Evolutionary conservation across 2,797 vertebrate species (phyloP), one percentile per base, ranked within the genome.

Genomic region (Notolepis coatsorum): DNA sequence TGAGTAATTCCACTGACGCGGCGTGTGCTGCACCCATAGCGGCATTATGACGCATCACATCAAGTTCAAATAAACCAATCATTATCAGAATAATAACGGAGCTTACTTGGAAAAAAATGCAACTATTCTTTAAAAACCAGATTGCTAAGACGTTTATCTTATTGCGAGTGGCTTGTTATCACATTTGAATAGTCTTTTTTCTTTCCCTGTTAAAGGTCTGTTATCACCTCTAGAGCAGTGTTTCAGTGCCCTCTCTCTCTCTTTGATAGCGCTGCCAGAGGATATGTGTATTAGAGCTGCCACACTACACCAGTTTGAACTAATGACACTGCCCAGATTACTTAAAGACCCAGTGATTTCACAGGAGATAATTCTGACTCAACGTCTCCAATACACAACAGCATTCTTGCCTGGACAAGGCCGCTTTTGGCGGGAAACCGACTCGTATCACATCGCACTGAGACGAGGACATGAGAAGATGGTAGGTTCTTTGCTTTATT

Each of bases 1-100:
- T 5, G 25, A 82, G 73, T 75, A 88, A 89, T 88, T 84, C 73
- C 79, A 71, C 82, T 81, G 77, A 79, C 79, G 63, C 9, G 9
- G 56, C 48, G 52, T 18, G 52, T 42, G 62, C 20, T 54, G 54
- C 54, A 76, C 62, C n/a, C 47, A 53, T 54, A 21, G 7, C 6
- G 46, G 58, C 20, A 31, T 17, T 53, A 62, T 12, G 8, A 15
- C 31, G 42, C 31, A 43, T 39, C 39, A 49, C 5, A 23, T 33
- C 28, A 51, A 2, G 31, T 15, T 45, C 1, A 23, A 47, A n/a
- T 38, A 72, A 24, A 37, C 48, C 21, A 21, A 65, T 45, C 12
- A 62, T n/a, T n/a, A n/a, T n/a, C n/a, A n/a, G n/a, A n/a, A n/a
- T n/a, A n/a, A n/a, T n/a, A n/a, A n/a, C n/a, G n/a, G n/a, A n/a